Conservation (phyloP, 2,113 vertebrate species). For the Cyphomyrus discorhynchus region DNA sequence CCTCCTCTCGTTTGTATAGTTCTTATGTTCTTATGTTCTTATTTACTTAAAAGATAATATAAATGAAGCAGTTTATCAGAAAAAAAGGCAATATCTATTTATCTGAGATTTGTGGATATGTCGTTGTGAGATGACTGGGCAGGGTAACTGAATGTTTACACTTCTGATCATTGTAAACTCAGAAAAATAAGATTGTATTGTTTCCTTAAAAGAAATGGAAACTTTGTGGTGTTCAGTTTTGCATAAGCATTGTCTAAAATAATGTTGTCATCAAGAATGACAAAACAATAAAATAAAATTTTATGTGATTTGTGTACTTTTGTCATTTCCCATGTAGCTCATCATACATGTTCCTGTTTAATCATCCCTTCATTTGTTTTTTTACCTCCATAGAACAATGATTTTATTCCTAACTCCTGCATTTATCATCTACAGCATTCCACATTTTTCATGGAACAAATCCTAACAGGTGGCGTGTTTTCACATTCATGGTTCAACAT, state of each 20-base stretch:
- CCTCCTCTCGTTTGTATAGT: too few species aligned
- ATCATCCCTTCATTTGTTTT: background rate
- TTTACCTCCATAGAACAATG: background rate
- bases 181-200: background rate
- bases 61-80: background rate
- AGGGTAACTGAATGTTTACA: background rate
- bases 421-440: background rate
- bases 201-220: background rate
- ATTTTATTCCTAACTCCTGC: background rate
- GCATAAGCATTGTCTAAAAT: background rate
- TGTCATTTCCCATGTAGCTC: background rate
- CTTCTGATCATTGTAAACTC: background rate
- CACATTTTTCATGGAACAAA: background rate
- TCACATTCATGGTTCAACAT: background rate
- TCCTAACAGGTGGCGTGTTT: background rate
- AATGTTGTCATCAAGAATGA: background rate
- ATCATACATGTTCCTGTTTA: background rate
- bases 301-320: background rate
- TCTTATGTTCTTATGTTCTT: too few species aligned
- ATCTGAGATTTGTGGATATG: background rate
- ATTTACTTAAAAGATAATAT: background rate
- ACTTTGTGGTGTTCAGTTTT: background rate
- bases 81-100: background rate
- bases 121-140: background rate
- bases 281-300: background rate